phyloP scores from a whole-genome alignment of 2,113 vertebrate genomes.

The Sinocyclocheilus anshuiensis region DNA sequence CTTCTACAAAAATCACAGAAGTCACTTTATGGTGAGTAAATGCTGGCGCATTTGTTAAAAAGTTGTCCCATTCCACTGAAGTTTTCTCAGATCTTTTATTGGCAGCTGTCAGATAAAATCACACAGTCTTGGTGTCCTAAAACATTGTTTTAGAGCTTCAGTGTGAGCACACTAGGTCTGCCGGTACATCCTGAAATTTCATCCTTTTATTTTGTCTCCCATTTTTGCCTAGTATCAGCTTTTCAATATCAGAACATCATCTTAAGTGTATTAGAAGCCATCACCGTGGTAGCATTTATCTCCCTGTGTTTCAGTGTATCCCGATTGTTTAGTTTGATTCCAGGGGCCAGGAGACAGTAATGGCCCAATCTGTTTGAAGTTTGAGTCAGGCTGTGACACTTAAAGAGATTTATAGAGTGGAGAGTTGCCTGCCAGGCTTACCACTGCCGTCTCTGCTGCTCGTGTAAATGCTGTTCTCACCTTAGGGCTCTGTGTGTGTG shows the following conservation, averaged over 20 bases:
- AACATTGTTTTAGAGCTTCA: neutral
- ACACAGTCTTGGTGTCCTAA: too few relatives aligned
- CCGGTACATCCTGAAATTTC: neutral
- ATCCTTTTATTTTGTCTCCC: constrained; percentile 17
- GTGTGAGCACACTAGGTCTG: neutral
- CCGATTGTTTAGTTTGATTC: constrained; percentile 60
- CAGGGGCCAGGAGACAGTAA: constrained; percentile 58
- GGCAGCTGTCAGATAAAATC: neutral
- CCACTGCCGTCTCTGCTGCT: constrained; percentile 31
- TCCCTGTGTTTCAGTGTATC: constrained; percentile 39
- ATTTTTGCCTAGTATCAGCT: constrained; percentile 34
- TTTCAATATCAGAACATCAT: constrained; percentile 48
- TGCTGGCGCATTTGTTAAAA: neutral
- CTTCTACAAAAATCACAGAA: neutral
- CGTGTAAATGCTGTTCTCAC: neutral
- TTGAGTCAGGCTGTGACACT: constrained; percentile 58
- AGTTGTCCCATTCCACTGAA: neutral
- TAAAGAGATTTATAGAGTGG: constrained; percentile 60
- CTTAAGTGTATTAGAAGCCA: constrained; percentile 48
- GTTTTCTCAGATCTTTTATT: neutral
- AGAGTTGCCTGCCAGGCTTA: constrained; percentile 51
- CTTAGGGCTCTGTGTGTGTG: neutral
- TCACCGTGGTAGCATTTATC: constrained; percentile 52
- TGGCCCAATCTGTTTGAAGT: constrained; percentile 63
- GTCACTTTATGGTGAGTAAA: neutral